Base-by-base conservation (phyloP, 2,888 invertebrate genomes). In the Eutolmus rufibarbis region DNA sequence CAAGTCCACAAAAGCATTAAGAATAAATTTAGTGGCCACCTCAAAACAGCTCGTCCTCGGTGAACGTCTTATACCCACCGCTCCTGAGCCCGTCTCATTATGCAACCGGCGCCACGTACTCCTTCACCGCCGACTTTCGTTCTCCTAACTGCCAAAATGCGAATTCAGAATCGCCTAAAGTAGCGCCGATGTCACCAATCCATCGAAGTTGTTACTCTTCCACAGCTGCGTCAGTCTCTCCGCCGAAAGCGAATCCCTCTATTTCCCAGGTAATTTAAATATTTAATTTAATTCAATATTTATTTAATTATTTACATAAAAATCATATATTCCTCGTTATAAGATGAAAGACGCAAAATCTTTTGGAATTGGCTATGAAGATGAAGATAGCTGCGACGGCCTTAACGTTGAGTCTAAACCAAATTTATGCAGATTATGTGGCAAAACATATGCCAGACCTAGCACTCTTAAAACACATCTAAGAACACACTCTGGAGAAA, bases 401-500 rank as follows among this genome's bases (percentile, higher is more conserved):
- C 90, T 91, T 40, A 78, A 88, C 16, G 90, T 90, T 90, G 95
- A 95, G 89, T 95, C 95, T 90, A 96, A 97, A 91, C 97, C 97
- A 0, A 98, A 98, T 92, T 94, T 98, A 57, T 99, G 98, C 91
- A 94, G 98, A 40, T 97, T 98, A 89, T 99, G 98, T 91, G 98
- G 98, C 89, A 99, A 99, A 93, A 98, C 98, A 0, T 98, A 99
- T 93, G 99, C 99, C 0, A 94, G 99, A 4, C 99, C 99, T 0
- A 98, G 98, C 92, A 99, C 99, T 0, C 93, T 99, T 89, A 99
- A 99, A 94, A 99, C 99, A 0, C 99, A 99, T 93, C 94, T 99
- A 87, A 94, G 99, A 86, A 99, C 99, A 0, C 99, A 99, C 92
- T 97, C 97, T 3, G 99, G 99, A 0, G 99, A 99, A 92, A 95